phyloP scores from a whole-genome alignment of 2,113 vertebrate genomes.

The Hemiprocne comata region DNA sequence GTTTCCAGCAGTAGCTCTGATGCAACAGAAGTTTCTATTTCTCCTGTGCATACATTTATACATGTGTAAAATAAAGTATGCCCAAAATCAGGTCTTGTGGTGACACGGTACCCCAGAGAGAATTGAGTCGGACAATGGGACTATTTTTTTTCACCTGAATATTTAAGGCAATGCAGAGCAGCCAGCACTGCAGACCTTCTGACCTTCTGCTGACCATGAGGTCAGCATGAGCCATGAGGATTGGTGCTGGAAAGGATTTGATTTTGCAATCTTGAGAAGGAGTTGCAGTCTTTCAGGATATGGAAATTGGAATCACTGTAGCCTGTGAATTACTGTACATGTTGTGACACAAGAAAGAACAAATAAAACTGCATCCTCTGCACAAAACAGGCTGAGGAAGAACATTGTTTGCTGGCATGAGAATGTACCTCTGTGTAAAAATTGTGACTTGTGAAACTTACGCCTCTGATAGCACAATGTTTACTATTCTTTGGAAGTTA shows the following conservation, averaged over 20 bases:
- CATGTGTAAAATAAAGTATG: not conserved
- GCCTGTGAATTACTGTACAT: not conserved
- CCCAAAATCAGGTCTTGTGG: too few relatives aligned
- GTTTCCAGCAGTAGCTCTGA: not conserved
- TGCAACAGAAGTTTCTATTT: not conserved
- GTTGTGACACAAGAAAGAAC: not conserved
- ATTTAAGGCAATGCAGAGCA: not conserved
- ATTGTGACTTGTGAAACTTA: not conserved
- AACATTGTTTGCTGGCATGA: not conserved
- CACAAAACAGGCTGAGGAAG: not conserved
- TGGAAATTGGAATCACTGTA: not conserved
- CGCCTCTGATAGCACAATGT: not conserved
- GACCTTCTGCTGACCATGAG: not conserved
- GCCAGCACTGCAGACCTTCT: not conserved
- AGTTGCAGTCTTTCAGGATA: not conserved
- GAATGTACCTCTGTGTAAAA: not conserved
- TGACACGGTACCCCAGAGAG: too few relatives aligned
- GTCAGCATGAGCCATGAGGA: not conserved
- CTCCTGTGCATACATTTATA: not conserved
- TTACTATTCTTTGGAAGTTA: not conserved
- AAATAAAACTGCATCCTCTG: not conserved
- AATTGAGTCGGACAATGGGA: too few relatives aligned
- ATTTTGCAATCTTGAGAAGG: not conserved
- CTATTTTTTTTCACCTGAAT: not conserved
- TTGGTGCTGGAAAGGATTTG: not conserved